phyloP scores from a whole-genome alignment of 2,888 invertebrate species.

The Gerris lacustris region DNA sequence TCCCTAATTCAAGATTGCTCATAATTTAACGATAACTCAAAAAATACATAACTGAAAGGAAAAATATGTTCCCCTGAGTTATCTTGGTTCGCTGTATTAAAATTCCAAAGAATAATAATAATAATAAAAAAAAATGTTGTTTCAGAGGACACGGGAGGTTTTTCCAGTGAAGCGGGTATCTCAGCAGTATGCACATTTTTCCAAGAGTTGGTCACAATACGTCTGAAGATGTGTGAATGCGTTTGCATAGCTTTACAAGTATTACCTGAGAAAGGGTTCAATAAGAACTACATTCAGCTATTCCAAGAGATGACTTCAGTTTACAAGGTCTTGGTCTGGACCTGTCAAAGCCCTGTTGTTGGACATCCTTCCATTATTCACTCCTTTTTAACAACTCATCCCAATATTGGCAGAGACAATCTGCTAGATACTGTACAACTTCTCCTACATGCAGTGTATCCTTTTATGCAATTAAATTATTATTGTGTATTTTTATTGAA shows the following conservation, averaged over 20 bases:
- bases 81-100: too few species aligned
- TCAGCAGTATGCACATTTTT: not conserved
- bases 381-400: slow-evolving; percentile 19
- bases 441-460: slow-evolving; percentile 35
- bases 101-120: too few species aligned
- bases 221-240: not conserved
- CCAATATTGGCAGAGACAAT: slow-evolving; percentile 19
- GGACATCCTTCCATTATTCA: slow-evolving; percentile 19
- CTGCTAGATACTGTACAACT: slow-evolving; percentile 27
- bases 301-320: not conserved
- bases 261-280: not conserved
- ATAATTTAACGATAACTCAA: too few species aligned
- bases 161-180: slow-evolving; percentile 1
- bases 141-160: not conserved
- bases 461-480: slow-evolving; percentile 34
- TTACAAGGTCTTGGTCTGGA: slow-evolving; percentile 11
- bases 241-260: not conserved
- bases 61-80: too few species aligned
- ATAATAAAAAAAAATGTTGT: not conserved
- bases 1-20: too few species aligned
- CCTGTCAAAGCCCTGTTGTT: slow-evolving; percentile 10
- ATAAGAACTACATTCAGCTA: not conserved
- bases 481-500: too few species aligned
- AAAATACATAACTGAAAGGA: too few species aligned
- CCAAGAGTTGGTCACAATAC: not conserved